Evolutionary conservation across 92 coral and sea anemone species (phyloP).

Genomic region (Hydrozoanthus gracilis): DNA sequence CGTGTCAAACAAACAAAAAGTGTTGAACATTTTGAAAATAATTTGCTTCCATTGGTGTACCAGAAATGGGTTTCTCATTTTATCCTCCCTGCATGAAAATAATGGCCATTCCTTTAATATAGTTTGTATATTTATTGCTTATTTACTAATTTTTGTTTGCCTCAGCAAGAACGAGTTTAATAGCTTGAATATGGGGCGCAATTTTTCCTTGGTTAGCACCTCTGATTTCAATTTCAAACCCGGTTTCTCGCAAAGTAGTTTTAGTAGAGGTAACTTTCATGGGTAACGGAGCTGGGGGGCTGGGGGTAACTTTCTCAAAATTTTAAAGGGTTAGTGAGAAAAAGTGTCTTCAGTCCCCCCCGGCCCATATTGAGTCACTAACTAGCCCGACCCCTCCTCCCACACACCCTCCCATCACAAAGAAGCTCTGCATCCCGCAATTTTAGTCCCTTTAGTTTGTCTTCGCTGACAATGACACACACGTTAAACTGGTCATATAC

Average conservation of each 20-base stretch:
- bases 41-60: constrained; percentile 4
- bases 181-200: not conserved
- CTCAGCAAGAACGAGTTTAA: not conserved
- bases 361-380: not conserved
- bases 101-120: not conserved
- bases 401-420: not conserved
- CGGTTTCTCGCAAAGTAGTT: not conserved
- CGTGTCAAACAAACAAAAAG: not conserved
- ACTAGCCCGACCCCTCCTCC: not conserved
- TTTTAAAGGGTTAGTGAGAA: too few species aligned
- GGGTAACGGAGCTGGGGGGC: not conserved
- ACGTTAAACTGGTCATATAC: constrained; percentile 19
- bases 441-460: not conserved
- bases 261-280: not conserved
- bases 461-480: constrained; percentile 10
- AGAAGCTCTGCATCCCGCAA: not conserved
- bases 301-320: too few species aligned
- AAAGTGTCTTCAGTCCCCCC: not conserved
- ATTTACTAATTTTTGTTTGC: not conserved
- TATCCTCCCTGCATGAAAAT: constrained; percentile 4
- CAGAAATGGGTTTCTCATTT: not conserved
- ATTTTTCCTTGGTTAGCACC: not conserved
- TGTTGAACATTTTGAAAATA: not conserved
- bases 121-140: not conserved
- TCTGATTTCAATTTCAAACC: not conserved